phyloP scores from a whole-genome alignment of 2,797 vertebrate genomes.

The Myiothlypis chrysogaster region DNA sequence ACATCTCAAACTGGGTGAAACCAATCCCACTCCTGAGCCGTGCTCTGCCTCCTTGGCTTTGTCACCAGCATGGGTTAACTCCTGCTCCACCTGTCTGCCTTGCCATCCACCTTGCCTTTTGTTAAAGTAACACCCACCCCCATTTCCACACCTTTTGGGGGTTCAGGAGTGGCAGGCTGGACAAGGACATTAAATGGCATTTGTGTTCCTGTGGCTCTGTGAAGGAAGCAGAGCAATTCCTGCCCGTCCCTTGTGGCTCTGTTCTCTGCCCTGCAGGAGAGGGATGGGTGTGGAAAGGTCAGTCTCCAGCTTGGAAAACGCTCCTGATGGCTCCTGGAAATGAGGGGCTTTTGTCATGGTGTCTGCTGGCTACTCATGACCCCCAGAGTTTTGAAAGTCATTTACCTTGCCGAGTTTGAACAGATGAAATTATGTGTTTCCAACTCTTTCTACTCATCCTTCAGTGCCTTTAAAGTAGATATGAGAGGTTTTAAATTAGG shows the following conservation, averaged over 20 bases:
- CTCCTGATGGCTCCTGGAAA: neutral
- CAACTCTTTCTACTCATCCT: neutral
- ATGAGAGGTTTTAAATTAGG: neutral
- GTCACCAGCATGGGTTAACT: neutral
- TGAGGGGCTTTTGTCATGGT: neutral
- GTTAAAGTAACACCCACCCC: neutral
- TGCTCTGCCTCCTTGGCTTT: neutral
- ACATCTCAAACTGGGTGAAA: neutral
- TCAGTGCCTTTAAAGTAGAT: neutral
- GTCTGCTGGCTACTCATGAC: neutral
- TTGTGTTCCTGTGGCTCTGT: neutral
- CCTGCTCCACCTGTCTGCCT: neutral
- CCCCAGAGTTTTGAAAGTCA: neutral
- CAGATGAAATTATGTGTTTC: neutral
- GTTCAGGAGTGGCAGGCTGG: neutral
- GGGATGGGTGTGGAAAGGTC: neutral
- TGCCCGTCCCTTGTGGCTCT: neutral
- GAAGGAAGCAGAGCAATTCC: neutral
- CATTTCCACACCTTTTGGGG: accelerated
- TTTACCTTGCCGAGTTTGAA: neutral
- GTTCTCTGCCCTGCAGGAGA: neutral
- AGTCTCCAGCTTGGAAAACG: neutral
- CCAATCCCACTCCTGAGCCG: neutral
- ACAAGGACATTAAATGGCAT: neutral
- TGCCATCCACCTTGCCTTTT: neutral